Conservation (phyloP, 2,888 invertebrate genomes). For the Drosophila yooni region DNA sequence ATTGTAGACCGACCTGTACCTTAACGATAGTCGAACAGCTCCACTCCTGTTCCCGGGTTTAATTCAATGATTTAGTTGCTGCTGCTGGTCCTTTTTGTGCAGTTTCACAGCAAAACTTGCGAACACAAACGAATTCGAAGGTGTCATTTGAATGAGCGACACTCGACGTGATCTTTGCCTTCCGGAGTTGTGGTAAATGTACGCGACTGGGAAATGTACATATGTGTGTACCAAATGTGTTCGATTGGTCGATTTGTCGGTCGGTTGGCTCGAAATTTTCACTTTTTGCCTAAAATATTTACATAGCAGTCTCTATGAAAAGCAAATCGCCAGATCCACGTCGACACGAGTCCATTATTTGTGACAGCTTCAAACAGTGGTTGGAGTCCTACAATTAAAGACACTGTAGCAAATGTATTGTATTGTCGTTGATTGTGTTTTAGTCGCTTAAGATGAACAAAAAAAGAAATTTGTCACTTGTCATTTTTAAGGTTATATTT, state of each 20-base stretch:
- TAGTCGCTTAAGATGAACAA: constrained; percentile 66
- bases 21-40: not conserved
- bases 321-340: constrained; percentile 22
- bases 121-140: constrained; percentile 24
- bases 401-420: constrained; percentile 39
- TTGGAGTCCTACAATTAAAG: constrained; percentile 2
- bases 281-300: constrained; percentile 68
- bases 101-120: constrained; percentile 46
- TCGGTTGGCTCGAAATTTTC: constrained; percentile 48
- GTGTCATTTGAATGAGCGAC: constrained; percentile 47
- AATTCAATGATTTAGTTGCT: constrained; percentile 15
- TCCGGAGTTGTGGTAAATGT: constrained; percentile 21
- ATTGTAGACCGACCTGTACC: constrained; percentile 6
- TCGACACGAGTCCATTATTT: constrained; percentile 33
- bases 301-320: constrained; percentile 57
- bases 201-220: constrained; percentile 25
- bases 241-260: constrained; percentile 11
- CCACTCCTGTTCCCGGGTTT: constrained; percentile 10
- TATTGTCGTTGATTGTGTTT: constrained; percentile 46
- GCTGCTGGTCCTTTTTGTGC: constrained; percentile 26
- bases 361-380: constrained; percentile 5
- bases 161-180: constrained; percentile 38
- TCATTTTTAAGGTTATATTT: constrained; percentile 77
- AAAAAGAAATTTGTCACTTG: constrained; percentile 80
- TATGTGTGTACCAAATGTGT: constrained; percentile 45